Conservation (phyloP, 2,113 vertebrate genomes). For the Pycnonotus jocosus region DNA sequence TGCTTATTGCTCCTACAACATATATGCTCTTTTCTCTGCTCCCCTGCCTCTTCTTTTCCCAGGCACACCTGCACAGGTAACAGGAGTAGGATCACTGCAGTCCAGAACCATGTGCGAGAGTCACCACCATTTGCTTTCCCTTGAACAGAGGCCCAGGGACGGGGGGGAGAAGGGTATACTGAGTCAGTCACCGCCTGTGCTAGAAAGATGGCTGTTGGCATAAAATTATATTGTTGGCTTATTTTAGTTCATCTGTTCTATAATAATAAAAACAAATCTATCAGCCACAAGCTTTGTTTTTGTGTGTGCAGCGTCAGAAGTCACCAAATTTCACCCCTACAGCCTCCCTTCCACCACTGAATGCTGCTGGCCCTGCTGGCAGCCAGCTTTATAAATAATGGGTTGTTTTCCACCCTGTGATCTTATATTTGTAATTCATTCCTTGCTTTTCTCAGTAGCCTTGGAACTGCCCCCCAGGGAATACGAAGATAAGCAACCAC, state of each 20-base stretch:
- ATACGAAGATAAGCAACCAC: neutral
- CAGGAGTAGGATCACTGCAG: neutral
- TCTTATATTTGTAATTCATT: neutral
- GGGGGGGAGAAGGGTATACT: neutral
- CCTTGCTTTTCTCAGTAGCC: neutral
- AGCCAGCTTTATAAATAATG: neutral
- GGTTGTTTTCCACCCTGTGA: neutral
- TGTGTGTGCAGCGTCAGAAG: neutral
- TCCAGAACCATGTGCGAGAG: neutral
- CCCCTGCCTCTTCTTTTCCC: slow-evolving; percentile 8
- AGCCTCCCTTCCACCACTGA: neutral
- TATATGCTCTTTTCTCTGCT: slow-evolving; percentile 33
- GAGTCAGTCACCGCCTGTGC: slow-evolving; percentile 55
- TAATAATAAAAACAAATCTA: slow-evolving; percentile 77
- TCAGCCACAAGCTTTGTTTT: slow-evolving; percentile 57
- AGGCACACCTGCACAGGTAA: neutral
- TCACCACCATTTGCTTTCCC: neutral
- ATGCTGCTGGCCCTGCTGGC: neutral
- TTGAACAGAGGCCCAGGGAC: neutral
- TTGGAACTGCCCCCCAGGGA: neutral
- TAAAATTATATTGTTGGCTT: slow-evolving; percentile 72
- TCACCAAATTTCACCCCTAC: neutral
- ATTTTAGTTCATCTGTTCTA: slow-evolving; percentile 77
- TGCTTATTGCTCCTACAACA: slow-evolving; percentile 53
- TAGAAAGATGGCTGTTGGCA: slow-evolving; percentile 67